Conservation (phyloP, 92 coral and sea anemone species). For the Palythoa grandis region DNA sequence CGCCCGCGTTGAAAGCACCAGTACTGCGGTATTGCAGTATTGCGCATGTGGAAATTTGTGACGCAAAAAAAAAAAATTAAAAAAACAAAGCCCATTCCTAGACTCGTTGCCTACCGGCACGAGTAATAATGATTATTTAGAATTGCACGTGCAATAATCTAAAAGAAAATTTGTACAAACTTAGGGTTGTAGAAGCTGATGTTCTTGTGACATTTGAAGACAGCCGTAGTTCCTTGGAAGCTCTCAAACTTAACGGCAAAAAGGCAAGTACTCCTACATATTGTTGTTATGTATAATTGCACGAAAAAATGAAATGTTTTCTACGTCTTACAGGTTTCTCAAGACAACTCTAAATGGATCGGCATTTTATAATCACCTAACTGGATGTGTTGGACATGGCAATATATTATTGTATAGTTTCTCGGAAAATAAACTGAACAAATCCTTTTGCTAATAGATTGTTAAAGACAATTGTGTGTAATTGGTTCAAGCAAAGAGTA, state of each 20-base stretch:
- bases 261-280: constrained; percentile 52
- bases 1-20: no score
- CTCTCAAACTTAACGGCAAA: constrained; percentile 79
- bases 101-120: no score
- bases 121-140: background rate
- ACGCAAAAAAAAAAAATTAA: no score
- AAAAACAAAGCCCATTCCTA: no score
- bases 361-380: no score
- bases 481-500: background rate
- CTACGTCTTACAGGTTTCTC: background rate
- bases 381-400: background rate
- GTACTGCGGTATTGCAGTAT: no score
- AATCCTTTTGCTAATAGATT: background rate
- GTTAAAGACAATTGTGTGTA: background rate
- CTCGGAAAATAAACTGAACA: background rate
- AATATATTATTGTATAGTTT: no score
- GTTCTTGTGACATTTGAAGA: constrained; percentile 90
- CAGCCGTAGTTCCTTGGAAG: constrained; percentile 90
- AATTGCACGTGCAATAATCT: background rate
- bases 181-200: constrained; percentile 90
- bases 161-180: background rate
- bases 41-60: no score
- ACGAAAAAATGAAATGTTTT: background rate
- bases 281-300: background rate
- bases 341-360: background rate